Percentiles rank a stretch among this genome's conserved stretches.
Conservation (phyloP, 2,113 vertebrate species). For the Lathamus discolor region DNA sequence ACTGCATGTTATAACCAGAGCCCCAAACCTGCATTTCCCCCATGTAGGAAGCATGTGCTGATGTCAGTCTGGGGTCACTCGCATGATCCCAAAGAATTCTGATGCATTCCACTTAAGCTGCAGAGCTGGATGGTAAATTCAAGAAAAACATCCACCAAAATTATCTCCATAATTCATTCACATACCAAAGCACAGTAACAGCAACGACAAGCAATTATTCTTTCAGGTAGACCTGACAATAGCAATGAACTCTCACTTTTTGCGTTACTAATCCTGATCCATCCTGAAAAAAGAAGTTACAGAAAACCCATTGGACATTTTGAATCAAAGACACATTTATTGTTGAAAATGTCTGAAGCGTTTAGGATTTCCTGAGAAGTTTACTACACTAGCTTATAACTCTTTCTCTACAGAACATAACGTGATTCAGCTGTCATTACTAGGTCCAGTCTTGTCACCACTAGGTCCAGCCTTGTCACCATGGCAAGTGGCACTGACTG, state of each 20-base stretch:
- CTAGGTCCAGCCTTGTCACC: background rate
- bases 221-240: background rate
- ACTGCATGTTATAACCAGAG: background rate
- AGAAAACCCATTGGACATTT: background rate
- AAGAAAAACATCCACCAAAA: background rate
- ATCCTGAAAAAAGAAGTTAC: background rate
- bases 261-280: background rate
- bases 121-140: background rate
- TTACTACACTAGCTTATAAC: background rate
- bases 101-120: background rate
- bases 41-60: background rate
- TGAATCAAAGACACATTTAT: background rate
- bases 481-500: background rate
- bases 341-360: background rate
- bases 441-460: background rate
- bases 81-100: background rate
- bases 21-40: background rate
- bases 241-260: background rate
- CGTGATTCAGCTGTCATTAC: background rate
- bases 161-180: background rate
- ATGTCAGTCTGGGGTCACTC: background rate
- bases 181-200: background rate
- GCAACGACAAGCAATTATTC: background rate
- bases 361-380: background rate
- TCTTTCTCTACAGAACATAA: background rate